A percentile compares a stretch with the other conserved stretches of the same genome.
phyloP scores from a whole-genome alignment of 2,888 invertebrate genomes.

The Stictocephala bisonia region DNA sequence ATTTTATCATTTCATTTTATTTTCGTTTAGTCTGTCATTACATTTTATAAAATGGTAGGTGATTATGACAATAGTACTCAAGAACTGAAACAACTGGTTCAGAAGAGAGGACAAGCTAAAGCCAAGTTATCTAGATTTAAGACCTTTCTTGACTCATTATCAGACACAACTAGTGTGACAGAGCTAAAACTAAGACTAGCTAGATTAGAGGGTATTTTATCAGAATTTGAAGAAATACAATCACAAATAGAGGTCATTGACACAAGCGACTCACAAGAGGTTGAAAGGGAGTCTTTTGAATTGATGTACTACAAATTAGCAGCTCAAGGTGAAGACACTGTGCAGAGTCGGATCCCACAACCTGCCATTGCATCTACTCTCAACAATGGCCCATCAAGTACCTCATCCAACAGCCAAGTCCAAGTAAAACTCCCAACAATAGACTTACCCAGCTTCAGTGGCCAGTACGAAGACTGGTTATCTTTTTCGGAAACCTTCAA shows the following conservation, averaged over 20 bases:
- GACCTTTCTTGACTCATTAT: not conserved
- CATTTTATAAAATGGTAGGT: no score
- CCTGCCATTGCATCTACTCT: not conserved
- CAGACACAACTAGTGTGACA: not conserved
- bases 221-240: not conserved
- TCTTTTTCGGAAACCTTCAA: not conserved
- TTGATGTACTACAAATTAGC: no score
- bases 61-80: no score
- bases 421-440: not conserved
- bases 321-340: no score
- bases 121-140: slow-evolving; percentile 5
- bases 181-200: not conserved
- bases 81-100: not conserved
- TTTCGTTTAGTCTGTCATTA: no score
- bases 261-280: not conserved
- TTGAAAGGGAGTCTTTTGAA: not conserved
- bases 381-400: not conserved
- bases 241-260: not conserved
- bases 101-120: not conserved
- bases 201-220: not conserved
- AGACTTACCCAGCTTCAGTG: not conserved
- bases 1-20: no score
- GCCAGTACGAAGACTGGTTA: not conserved
- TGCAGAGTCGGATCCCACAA: not conserved
- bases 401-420: not conserved